Conservation (phyloP, 2,888 invertebrate species). For the Cylloceria caligata region DNA sequence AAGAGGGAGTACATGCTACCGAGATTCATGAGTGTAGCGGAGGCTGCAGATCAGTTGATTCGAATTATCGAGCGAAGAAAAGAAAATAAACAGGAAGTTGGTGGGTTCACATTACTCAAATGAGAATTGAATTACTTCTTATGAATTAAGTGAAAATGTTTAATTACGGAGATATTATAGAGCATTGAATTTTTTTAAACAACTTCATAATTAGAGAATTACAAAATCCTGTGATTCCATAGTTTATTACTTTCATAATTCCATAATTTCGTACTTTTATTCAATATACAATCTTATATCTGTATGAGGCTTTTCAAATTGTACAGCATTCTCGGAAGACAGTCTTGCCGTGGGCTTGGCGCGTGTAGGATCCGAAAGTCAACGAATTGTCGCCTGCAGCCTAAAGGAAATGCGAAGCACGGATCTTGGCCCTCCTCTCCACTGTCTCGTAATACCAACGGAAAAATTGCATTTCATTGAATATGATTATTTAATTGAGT, state of each 20-base stretch:
- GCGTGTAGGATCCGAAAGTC: conserved; percentile 94
- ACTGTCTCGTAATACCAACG: conserved; percentile 96
- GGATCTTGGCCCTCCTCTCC: conserved; percentile 95
- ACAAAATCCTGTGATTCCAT: no score
- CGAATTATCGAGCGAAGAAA: conserved; percentile 88
- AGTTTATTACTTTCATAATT: not conserved
- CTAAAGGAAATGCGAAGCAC: conserved; percentile 90
- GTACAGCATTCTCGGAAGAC: conserved; percentile 85
- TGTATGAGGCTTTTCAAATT: conserved; percentile 17
- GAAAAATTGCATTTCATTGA: conserved; percentile 95
- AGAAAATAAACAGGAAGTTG: conserved; percentile 79
- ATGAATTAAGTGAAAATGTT: not conserved
- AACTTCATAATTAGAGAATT: no score
- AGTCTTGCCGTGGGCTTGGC: conserved; percentile 94
- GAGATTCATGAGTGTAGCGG: conserved; percentile 95
- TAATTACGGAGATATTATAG: not conserved
- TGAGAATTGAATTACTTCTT: no score
- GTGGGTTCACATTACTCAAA: conserved; percentile 74
- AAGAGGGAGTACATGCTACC: conserved; percentile 97
- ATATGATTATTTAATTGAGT: conserved; percentile 93
- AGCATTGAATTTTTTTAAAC: not conserved
- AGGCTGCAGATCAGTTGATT: conserved; percentile 94
- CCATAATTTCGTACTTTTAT: conserved; percentile 2
- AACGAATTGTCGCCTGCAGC: conserved; percentile 91
- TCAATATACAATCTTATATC: conserved; percentile 36